phyloP scores from a whole-genome alignment of 2,113 vertebrate genomes.

The Mesocricetus auratus region DNA sequence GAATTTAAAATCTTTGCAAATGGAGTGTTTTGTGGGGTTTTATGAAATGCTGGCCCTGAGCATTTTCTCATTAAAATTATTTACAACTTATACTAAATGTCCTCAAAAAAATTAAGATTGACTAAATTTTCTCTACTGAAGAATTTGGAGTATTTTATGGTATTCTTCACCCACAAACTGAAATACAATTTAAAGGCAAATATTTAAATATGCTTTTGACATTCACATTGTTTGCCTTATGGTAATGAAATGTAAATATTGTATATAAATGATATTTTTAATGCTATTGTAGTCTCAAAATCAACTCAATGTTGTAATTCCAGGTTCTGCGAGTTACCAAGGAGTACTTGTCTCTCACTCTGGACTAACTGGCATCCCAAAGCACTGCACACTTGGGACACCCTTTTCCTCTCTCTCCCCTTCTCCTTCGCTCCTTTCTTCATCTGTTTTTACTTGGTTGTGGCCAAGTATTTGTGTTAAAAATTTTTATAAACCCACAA shows the following conservation, averaged over 20 bases:
- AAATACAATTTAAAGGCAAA: conserved; percentile 71
- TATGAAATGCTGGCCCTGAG: conserved; percentile 11
- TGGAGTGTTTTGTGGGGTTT: conserved; percentile 1
- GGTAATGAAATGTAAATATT: conserved; percentile 54
- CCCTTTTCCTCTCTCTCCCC: neutral
- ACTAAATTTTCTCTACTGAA: conserved; percentile 50
- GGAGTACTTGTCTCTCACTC: neutral
- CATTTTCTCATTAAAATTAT: conserved; percentile 55
- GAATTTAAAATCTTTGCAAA: conserved; percentile 48
- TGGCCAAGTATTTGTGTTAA: conserved; percentile 47
- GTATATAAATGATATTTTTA: conserved; percentile 56
- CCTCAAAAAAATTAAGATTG: conserved; percentile 33
- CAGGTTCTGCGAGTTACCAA: conserved; percentile 41
- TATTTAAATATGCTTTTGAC: conserved; percentile 44
- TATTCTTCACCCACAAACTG: conserved; percentile 43
- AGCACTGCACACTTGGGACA: neutral
- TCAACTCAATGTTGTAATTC: conserved; percentile 59
- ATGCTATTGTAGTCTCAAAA: conserved; percentile 42
- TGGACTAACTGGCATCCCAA: neutral
- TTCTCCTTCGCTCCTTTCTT: neutral
- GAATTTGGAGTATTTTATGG: conserved; percentile 51
- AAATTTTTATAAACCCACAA: conserved; percentile 35
- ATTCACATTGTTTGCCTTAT: conserved; percentile 54
- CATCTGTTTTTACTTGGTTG: neutral
- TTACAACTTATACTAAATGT: conserved; percentile 20